phyloP scores from a whole-genome alignment of 2,888 invertebrate genomes.

The Cepaea hortensis region DNA sequence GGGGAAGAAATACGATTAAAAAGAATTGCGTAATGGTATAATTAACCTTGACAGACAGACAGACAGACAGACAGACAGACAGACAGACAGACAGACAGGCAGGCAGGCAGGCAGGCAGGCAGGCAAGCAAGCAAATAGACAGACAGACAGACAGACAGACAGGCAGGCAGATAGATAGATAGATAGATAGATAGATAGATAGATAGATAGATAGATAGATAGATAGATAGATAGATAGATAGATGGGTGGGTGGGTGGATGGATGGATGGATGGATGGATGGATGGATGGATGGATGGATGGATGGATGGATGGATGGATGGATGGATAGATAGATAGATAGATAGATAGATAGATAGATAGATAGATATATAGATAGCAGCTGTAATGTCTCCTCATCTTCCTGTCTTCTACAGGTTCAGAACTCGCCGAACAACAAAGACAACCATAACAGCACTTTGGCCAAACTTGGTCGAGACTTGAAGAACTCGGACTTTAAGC shows the following conservation, averaged over 20 bases:
- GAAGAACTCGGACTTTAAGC: neutral
- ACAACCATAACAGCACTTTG: neutral
- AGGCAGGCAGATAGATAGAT: neutral
- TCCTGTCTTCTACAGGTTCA: neutral
- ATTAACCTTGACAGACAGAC: neutral
- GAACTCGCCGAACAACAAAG: neutral
- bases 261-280: neutral
- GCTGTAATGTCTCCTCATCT: too few species aligned
- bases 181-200: neutral
- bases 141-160: neutral
- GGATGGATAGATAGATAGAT: too few species aligned
- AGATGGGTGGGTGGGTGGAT: neutral
- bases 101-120: neutral
- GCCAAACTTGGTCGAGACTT: neutral
- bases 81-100: conserved; percentile 5
- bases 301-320: neutral
- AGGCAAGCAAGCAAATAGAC: neutral
- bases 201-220: neutral
- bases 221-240: neutral
- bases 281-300: neutral
- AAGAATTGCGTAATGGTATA: too few species aligned
- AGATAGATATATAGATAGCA: neutral
- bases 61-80: neutral
- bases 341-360: neutral
- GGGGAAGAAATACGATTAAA: too few species aligned